These are phyloP conservation scores for Rhineura floridana DNA, from an alignment of 2,113 vertebrate species.

Conservation along the genomic window DNA sequence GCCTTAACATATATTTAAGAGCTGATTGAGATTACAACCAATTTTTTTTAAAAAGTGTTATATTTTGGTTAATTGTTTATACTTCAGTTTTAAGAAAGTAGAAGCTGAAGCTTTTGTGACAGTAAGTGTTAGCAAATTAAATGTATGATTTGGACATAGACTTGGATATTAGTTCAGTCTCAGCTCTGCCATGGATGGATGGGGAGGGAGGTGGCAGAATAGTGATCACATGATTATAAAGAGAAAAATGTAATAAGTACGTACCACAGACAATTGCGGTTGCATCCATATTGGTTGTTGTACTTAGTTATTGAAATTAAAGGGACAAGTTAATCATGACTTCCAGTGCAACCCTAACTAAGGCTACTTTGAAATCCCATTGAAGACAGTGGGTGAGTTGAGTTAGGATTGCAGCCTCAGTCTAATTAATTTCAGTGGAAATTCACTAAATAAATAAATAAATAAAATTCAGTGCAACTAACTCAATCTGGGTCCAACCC, in stretches of 20 bases:
- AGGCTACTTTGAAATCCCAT: background rate
- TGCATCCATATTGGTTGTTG: background rate
- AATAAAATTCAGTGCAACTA: background rate
- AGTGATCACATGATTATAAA: background rate
- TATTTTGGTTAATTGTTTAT: background rate
- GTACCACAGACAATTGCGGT: background rate
- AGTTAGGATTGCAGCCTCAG: too few species aligned
- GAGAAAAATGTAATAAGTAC: background rate
- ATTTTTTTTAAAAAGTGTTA: background rate
- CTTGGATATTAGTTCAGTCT: background rate
- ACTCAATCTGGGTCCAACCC: background rate
- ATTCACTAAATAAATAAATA: too few species aligned
- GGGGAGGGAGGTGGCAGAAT: background rate
- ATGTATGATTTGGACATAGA: background rate
- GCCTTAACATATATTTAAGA: background rate
- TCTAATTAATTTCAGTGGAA: background rate
- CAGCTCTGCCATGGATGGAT: background rate
- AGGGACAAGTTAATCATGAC: too few species aligned
- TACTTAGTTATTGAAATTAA: background rate
- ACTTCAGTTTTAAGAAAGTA: background rate
- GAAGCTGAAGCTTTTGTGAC: background rate
- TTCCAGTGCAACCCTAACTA: too few species aligned
- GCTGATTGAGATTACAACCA: background rate
- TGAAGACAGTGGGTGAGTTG: background rate
- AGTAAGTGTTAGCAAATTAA: background rate